Evolutionary conservation across 2,113 vertebrate genomes (phyloP).

Genomic region (Hyperopisus bebe): DNA sequence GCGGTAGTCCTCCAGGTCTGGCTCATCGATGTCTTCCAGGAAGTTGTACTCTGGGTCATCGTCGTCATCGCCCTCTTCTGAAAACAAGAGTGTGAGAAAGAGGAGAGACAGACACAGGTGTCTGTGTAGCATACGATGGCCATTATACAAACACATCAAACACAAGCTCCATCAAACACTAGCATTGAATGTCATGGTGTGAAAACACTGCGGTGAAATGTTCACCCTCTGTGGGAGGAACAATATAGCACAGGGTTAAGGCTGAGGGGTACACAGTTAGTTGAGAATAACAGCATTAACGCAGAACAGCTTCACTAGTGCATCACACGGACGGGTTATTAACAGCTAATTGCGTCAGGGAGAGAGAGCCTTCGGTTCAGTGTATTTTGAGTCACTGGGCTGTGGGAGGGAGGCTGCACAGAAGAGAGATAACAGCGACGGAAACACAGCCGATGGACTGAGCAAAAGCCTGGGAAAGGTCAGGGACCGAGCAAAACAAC

Average conservation of each 20-base stretch:
- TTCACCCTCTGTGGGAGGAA: not conserved
- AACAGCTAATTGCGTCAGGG: not conserved
- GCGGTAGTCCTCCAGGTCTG: conserved; percentile 88
- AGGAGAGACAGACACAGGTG: not conserved
- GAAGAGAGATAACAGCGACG: not conserved
- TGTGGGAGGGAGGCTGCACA: not conserved
- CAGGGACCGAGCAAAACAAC: conserved; percentile 25
- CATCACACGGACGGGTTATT: not conserved
- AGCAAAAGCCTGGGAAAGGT: conserved; percentile 27
- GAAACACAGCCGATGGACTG: not conserved
- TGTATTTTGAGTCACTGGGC: not conserved
- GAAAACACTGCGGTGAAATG: not conserved
- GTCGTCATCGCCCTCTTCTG: conserved; percentile 87
- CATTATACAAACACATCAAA: not conserved
- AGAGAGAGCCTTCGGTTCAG: not conserved
- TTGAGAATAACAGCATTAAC: not conserved
- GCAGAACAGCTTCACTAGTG: not conserved
- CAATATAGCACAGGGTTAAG: not conserved
- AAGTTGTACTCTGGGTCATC: conserved; percentile 95
- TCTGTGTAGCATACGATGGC: not conserved
- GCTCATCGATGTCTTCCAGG: conserved; percentile 83
- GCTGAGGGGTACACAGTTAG: not conserved
- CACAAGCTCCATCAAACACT: not conserved
- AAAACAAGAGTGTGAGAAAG: not conserved
- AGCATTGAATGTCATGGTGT: not conserved